Percentiles rank a stretch among this genome's conserved stretches.
Evolutionary conservation across 2,888 invertebrate species (phyloP).

Genomic region (Fragum sueziense): DNA sequence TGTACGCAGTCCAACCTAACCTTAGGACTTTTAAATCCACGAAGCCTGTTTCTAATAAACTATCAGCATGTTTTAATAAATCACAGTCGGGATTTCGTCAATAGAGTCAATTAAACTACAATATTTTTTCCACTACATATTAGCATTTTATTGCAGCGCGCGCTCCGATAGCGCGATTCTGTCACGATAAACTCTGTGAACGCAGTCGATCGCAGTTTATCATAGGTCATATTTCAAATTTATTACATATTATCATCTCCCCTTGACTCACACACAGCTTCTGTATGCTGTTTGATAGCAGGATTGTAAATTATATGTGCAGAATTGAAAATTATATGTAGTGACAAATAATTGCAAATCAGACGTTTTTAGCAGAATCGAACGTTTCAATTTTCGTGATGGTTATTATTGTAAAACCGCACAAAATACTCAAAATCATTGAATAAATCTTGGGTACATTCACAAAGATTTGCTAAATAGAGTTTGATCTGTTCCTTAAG

Average conservation of each 20-base stretch:
- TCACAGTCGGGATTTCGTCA: constrained; percentile 29
- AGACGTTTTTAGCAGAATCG: background rate
- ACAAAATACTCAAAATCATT: background rate
- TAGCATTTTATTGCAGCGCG: constrained; percentile 31
- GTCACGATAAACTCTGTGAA: constrained; percentile 33
- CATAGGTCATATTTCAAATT: constrained; percentile 41
- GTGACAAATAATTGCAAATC: background rate
- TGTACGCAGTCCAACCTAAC: no score
- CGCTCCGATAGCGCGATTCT: constrained; percentile 24
- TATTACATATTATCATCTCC: constrained; percentile 22
- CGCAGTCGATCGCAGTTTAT: constrained; percentile 29
- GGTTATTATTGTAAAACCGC: background rate
- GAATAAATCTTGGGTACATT: background rate
- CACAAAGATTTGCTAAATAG: background rate
- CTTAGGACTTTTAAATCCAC: no score
- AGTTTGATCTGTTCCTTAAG: no score
- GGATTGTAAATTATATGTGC: background rate
- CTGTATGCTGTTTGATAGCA: no score
- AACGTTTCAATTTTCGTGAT: background rate
- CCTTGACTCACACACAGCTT: background rate
- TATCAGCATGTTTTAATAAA: constrained; percentile 21
- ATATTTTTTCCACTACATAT: constrained; percentile 42
- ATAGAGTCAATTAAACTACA: constrained; percentile 42
- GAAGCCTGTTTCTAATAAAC: constrained; percentile 21
- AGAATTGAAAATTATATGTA: background rate